Evolutionary conservation across 2,797 vertebrate genomes (phyloP), one percentile per base, ranked within the genome.

Genomic region (Lepus townsendii): DNA sequence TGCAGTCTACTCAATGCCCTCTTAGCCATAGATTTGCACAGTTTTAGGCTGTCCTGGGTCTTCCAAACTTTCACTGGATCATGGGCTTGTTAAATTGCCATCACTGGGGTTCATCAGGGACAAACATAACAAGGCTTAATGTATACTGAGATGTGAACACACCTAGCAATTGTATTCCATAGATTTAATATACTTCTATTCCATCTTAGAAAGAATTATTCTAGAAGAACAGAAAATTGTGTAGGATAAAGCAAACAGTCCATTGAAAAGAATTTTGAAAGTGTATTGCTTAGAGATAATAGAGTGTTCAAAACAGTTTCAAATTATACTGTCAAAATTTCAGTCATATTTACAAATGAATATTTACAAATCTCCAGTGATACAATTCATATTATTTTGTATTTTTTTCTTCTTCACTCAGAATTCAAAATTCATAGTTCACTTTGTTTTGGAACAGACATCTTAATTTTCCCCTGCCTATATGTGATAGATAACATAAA

Each of bases 371-470:
- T 20, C 1, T 86, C 1, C 12, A 68, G 4, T 38, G 13, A 75
- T 60, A 27, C 11, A 82, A 3, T 35, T 5, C 16, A 79, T 76
- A 84, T 57, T 66, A 42, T 91, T 95, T 92, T 92, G 10, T 27
- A 80, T 79, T 91, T 91, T 50, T 91, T 92, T 47, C 30, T 85
- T 63, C 26, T 95, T 73, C 84, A 42, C 24, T 76, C 14, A 79
- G 65, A 93, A 90, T 79, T 82, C 71, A 85, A 42, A 82, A 69
- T 73, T 17, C 24, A 71, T 78, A 52, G 4, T 80, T 88, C 42
- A 73, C 35, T 19, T 78, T 76, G 63, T 78, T 75, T 88, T 3
- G 78, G 57, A 66, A 17, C 16, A 75, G 11, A 52, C 7, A 86
- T 93, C 24, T 90, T 75, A 63, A 76, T 86, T 60, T 95, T 27